Evolutionary conservation across 2,888 invertebrate genomes (phyloP).

Genomic region (Drosophila lacicola): DNA sequence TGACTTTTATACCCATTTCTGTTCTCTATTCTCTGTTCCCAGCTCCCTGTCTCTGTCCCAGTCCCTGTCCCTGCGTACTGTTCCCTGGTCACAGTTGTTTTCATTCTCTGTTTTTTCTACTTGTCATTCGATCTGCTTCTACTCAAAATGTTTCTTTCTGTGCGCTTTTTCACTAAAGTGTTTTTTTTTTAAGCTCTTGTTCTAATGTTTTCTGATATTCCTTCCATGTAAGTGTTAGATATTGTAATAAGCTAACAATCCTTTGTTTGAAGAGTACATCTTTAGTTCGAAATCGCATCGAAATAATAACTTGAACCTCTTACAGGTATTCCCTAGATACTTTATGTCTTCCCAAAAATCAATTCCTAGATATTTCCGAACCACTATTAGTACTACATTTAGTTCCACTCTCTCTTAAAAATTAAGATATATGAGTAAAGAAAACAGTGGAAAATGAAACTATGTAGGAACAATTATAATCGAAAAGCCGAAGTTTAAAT

Average conservation of each 20-base stretch:
- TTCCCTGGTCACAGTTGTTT: slow-evolving; percentile 10
- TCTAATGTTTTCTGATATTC: background rate
- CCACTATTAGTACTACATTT: too few species aligned
- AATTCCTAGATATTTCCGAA: too few species aligned
- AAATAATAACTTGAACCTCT: too few species aligned
- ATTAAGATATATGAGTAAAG: too few species aligned
- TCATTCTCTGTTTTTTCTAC: slow-evolving; percentile 2
- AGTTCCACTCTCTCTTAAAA: too few species aligned
- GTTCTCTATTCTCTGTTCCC: slow-evolving; percentile 15
- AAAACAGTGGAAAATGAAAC: background rate
- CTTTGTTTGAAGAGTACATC: too few species aligned
- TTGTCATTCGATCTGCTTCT: slow-evolving; percentile 14
- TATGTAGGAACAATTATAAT: background rate
- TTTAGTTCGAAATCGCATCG: too few species aligned
- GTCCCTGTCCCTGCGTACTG: background rate
- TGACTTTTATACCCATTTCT: slow-evolving; percentile 58
- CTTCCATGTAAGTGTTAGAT: background rate
- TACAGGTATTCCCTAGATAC: too few species aligned
- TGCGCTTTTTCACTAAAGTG: background rate
- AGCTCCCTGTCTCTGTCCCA: background rate
- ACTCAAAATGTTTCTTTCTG: slow-evolving; percentile 15
- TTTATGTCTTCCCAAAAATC: too few species aligned
- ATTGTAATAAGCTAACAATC: background rate
- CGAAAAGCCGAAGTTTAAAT: background rate
- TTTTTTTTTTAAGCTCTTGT: background rate